These are phyloP conservation scores for Phengaris alcon DNA, from an alignment of 2,888 invertebrate genomes.

Conservation along the genomic window DNA sequence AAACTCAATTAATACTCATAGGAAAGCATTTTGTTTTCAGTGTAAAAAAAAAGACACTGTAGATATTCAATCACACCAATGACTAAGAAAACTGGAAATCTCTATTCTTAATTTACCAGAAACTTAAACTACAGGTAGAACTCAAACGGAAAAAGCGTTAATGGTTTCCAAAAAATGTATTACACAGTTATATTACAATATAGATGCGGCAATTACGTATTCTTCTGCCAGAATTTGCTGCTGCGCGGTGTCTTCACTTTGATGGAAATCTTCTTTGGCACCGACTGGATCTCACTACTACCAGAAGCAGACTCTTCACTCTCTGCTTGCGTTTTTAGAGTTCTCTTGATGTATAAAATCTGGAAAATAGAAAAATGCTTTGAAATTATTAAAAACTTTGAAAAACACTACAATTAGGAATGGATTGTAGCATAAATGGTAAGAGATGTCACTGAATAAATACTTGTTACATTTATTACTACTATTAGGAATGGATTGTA, in stretches of 20 bases:
- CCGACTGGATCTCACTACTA: conserved; percentile 66
- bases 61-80: no score
- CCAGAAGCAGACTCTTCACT: conserved; percentile 92
- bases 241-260: conserved; percentile 84
- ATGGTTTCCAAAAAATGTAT: conserved; percentile 38
- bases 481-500: no score
- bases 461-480: no score
- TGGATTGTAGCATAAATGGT: no score
- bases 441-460: no score
- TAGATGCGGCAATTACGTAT: conserved; percentile 54
- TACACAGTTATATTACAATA: conserved; percentile 37
- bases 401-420: neutral
- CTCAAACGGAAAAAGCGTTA: conserved; percentile 16
- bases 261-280: conserved; percentile 87
- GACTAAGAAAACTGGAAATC: no score
- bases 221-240: conserved; percentile 85
- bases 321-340: conserved; percentile 90
- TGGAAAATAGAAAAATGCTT: conserved; percentile 54
- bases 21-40: no score
- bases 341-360: conserved; percentile 93
- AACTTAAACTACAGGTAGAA: neutral
- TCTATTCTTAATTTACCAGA: no score
- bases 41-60: no score
- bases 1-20: no score
- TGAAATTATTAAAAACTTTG: neutral